These are phyloP conservation scores for Drosophila sp. DNA, from an alignment of 1,140 invertebrate genomes.

Conservation along the genomic window DNA sequence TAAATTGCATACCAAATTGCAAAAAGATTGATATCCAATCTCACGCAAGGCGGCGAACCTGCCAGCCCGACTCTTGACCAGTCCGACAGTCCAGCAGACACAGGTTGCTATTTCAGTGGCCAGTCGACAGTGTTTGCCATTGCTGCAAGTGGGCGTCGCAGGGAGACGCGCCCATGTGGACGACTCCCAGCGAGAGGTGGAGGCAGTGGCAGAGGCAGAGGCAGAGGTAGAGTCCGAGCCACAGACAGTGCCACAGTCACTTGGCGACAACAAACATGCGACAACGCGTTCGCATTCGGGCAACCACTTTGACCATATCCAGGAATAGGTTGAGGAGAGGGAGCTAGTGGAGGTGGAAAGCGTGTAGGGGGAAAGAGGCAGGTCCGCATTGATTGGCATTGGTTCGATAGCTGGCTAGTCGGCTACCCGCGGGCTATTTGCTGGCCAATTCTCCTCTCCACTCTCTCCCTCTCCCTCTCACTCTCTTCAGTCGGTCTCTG, in stretches of 20 bases:
- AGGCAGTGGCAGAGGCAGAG: slow-evolving; percentile 8
- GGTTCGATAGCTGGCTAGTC: slow-evolving; percentile 61
- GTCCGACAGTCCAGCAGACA: neutral
- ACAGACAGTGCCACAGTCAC: slow-evolving; percentile 25
- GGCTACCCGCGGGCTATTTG: slow-evolving; percentile 62
- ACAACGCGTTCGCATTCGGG: slow-evolving; percentile 43
- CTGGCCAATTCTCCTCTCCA: slow-evolving; percentile 24
- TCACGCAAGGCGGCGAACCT: slow-evolving; percentile 69
- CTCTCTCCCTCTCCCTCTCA: neutral
- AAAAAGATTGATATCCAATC: slow-evolving; percentile 84
- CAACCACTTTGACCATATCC: slow-evolving; percentile 46
- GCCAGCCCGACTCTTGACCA: slow-evolving; percentile 8
- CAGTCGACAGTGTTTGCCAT: slow-evolving; percentile 8
- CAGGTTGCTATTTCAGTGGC: slow-evolving; percentile 40
- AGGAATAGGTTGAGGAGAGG: neutral
- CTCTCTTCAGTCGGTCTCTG: neutral
- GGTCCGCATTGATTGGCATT: slow-evolving; percentile 70
- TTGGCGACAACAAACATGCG: slow-evolving; percentile 63
- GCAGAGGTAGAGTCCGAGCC: slow-evolving; percentile 26
- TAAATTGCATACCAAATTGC: slow-evolving; percentile 84
- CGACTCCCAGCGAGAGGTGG: slow-evolving; percentile 9
- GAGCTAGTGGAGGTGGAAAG: neutral
- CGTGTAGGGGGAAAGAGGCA: neutral
- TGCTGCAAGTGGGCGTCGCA: slow-evolving; percentile 65
- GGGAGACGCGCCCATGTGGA: slow-evolving; percentile 30